These are phyloP conservation scores for Tapirus terrestris DNA, from an alignment of 2,113 vertebrate species.

Conservation along the genomic window DNA sequence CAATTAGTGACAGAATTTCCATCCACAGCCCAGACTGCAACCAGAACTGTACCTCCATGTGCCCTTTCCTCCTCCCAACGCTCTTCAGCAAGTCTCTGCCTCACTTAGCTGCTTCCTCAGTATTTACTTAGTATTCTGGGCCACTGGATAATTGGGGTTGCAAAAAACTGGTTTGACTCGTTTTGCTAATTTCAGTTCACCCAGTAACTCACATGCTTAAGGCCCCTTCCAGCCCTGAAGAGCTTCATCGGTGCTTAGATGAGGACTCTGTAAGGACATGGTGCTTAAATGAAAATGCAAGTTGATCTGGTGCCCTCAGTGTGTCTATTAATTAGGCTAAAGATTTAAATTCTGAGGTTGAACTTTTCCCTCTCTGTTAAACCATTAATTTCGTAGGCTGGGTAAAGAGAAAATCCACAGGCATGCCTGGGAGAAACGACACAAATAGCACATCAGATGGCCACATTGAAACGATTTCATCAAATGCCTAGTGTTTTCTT, in stretches of 20 bases:
- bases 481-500: background rate
- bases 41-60: rapidly evolving
- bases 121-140: rapidly evolving
- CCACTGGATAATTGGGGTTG: too few relatives aligned
- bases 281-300: rapidly evolving
- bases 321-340: background rate
- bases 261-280: rapidly evolving
- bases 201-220: rapidly evolving
- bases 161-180: background rate
- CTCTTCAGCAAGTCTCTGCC: rapidly evolving
- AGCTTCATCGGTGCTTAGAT: rapidly evolving
- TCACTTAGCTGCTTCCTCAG: background rate
- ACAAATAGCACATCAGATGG: background rate
- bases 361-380: background rate
- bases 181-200: background rate
- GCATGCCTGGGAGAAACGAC: background rate
- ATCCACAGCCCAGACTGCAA: rapidly evolving
- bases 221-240: too few relatives aligned
- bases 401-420: background rate
- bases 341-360: background rate
- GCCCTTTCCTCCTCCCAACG: background rate
- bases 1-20: rapidly evolving
- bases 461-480: rapidly evolving
- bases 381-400: background rate
- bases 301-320: background rate